These are phyloP conservation scores for Ochlodes sylvanus DNA, from an alignment of 2,888 invertebrate species.

Conservation along the genomic window DNA sequence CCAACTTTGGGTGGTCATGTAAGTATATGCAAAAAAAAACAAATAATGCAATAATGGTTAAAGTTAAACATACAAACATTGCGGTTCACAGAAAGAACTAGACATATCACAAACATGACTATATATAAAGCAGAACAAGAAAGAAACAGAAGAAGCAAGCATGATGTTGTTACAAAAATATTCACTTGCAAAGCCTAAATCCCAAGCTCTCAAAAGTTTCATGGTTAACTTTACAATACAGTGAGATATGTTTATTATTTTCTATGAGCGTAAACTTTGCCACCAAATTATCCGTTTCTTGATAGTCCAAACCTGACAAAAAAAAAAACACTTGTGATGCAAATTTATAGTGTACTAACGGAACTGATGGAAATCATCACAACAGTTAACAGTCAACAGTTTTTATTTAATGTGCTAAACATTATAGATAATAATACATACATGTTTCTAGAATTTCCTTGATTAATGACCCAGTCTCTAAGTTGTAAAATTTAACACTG, in stretches of 20 bases:
- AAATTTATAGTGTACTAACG: too few relatives aligned
- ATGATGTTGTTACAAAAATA: background rate
- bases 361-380: too few relatives aligned
- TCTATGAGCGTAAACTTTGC: slow-evolving; percentile 35
- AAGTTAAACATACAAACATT: too few relatives aligned
- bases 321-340: slow-evolving; percentile 14
- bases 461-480: slow-evolving; percentile 41
- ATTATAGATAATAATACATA: slow-evolving; percentile 41
- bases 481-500: slow-evolving; percentile 49
- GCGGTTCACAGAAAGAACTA: background rate
- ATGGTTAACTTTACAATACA: slow-evolving; percentile 35
- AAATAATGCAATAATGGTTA: too few relatives aligned
- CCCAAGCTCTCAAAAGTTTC: slow-evolving; percentile 26
- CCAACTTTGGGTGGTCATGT: too few relatives aligned
- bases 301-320: slow-evolving; percentile 45
- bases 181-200: slow-evolving; percentile 5
- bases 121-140: background rate
- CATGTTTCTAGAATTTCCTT: slow-evolving; percentile 39
- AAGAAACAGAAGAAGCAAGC: background rate
- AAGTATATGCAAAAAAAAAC: too few relatives aligned
- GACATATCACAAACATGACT: too few relatives aligned
- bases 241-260: slow-evolving; percentile 13
- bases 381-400: too few relatives aligned
- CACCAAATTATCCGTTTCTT: slow-evolving; percentile 49
- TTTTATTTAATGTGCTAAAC: too few relatives aligned